Conservation (phyloP, 2,113 vertebrate genomes). For the Oncorhynchus gorbuscha region DNA sequence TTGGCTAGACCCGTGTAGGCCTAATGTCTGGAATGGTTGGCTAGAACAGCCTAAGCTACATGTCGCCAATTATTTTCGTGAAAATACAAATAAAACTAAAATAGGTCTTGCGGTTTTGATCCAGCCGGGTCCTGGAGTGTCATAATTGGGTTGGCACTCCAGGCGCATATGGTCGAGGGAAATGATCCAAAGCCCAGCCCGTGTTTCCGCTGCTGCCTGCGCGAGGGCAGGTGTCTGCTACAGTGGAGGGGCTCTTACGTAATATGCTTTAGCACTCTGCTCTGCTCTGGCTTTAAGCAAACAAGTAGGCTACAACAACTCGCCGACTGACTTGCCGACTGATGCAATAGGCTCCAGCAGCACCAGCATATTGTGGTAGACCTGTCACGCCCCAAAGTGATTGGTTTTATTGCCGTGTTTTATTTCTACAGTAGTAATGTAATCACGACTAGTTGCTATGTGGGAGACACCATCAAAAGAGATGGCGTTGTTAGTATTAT, state of each 20-base stretch:
- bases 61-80: background rate
- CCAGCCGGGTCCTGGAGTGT: background rate
- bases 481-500: conserved; percentile 3
- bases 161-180: background rate
- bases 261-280: conserved; percentile 67
- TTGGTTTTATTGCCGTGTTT: background rate
- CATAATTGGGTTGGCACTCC: conserved; percentile 1
- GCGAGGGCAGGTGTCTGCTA: conserved; percentile 63
- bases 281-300: conserved; percentile 38
- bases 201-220: conserved; percentile 15
- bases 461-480: conserved; percentile 54
- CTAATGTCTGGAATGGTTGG: too few relatives aligned
- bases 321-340: conserved; percentile 41
- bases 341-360: conserved; percentile 47
- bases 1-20: background rate
- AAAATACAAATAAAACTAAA: too few relatives aligned
- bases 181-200: background rate
- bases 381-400: conserved; percentile 9
- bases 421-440: conserved; percentile 35
- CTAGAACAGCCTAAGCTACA: too few relatives aligned
- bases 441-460: conserved; percentile 54
- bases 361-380: background rate
- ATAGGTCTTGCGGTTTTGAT: background rate
- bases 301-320: conserved; percentile 57
- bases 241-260: conserved; percentile 63